phyloP scores from a whole-genome alignment of 1,140 invertebrate genomes.

The Tenebrio molitor region DNA sequence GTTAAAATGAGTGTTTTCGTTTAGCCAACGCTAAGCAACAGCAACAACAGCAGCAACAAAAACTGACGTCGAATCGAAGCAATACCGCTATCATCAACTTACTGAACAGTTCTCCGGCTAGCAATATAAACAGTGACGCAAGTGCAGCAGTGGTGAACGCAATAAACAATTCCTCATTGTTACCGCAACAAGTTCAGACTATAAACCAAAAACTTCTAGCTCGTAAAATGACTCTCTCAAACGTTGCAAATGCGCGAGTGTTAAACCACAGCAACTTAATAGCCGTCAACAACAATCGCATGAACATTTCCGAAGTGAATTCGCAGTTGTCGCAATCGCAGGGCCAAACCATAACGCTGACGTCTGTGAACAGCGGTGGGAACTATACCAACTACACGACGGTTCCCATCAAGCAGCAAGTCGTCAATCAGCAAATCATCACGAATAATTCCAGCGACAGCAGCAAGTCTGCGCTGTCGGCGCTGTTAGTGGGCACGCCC shows the following conservation, averaged over 20 bases:
- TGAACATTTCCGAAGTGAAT: slow-evolving; percentile 52
- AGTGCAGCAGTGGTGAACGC: slow-evolving; percentile 64
- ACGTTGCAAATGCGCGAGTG: slow-evolving; percentile 61
- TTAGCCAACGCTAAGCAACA: slow-evolving; percentile 58
- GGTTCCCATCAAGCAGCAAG: slow-evolving; percentile 60
- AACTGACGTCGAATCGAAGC: slow-evolving; percentile 68
- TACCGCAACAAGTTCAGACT: slow-evolving; percentile 63
- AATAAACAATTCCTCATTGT: slow-evolving; percentile 62
- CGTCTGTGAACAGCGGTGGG: slow-evolving; percentile 58
- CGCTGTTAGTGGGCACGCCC: slow-evolving; percentile 69
- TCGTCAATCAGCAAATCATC: slow-evolving; percentile 52
- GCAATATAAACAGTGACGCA: slow-evolving; percentile 71
- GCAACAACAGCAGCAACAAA: slow-evolving; percentile 70
- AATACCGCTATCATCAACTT: slow-evolving; percentile 82
- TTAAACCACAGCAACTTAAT: slow-evolving; percentile 68
- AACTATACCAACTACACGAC: slow-evolving; percentile 59
- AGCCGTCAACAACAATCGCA: slow-evolving; percentile 65
- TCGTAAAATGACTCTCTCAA: slow-evolving; percentile 63
- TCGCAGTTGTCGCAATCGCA: slow-evolving; percentile 61
- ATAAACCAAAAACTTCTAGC: slow-evolving; percentile 61
- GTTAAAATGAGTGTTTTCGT: slow-evolving; percentile 8
- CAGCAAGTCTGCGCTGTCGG: slow-evolving; percentile 58
- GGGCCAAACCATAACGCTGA: slow-evolving; percentile 62
- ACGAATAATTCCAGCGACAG: slow-evolving; percentile 44
- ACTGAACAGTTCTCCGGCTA: slow-evolving; percentile 79